Evolutionary conservation across 2,888 invertebrate genomes (phyloP), one percentile per base, ranked within the genome.

Genomic region (Tupiocoris notatus): DNA sequence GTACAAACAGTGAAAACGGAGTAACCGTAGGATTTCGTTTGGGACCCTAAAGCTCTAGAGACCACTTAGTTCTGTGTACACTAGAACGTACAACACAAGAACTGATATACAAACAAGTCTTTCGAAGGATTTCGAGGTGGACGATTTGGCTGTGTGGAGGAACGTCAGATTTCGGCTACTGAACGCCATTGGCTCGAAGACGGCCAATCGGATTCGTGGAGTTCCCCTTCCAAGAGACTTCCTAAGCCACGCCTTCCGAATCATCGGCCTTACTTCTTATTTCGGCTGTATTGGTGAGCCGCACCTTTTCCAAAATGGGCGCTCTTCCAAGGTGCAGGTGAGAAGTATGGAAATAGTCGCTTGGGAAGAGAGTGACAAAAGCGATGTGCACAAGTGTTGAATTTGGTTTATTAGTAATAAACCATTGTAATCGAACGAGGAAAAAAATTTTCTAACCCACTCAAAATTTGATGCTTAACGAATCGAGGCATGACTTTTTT

Each of bases 41-140:
- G 39, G 12, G 39, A 39, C 25, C n/a, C 22, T 7, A 17, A 59
- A 61, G 70, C 59, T 70, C 73, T n/a, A 12, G 39, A 39, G 64
- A 75, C 65, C 65, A 75, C 75, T 66, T 66, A 75, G 58, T 75
- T 75, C 56, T 65, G 75, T 75, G 58, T 75, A 75, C 65, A 75
- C 64, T 16, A 75, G 54, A 39, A 39, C 39, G 39, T 39, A 39
- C 39, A 39, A 39, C 39, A 39, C 39, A 39, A 12, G 54, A 23
- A 75, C 75, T 75, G 75, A 75, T 75, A 75, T 75, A 75, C 75
- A 75, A 75, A 75, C 75, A 75, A 75, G 20, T 16, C n/a, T 21
- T 63, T 63, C 6, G n/a, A n/a, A 7, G 20, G 9, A 21, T 73
- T 61, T 25, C 22, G 16, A 16, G 65, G 7, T 25, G 6, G 6